Evolutionary conservation across 2,113 vertebrate genomes (phyloP).

Genomic region (Poeciliopsis prolifica): DNA sequence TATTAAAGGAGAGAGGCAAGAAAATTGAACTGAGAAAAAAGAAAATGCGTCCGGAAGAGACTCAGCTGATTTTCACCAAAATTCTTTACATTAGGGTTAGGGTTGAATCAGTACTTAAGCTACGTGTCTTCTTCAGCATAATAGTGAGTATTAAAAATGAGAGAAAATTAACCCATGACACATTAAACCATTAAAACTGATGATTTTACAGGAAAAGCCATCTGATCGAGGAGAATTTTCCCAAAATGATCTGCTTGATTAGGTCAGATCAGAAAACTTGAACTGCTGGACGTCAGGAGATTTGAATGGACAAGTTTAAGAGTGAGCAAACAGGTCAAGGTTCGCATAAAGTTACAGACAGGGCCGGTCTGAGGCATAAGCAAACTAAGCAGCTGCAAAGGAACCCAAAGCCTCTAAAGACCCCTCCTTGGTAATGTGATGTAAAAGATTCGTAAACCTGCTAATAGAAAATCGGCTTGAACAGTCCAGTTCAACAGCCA

Average conservation of each 20-base stretch:
- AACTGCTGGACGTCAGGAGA: constrained; percentile 43
- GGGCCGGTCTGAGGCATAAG: no score
- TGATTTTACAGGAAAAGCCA: neutral
- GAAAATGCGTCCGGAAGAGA: neutral
- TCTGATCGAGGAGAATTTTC: constrained; percentile 10
- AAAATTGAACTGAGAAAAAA: neutral
- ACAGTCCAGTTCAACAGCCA: no score
- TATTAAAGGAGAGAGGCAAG: neutral
- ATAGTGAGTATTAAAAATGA: neutral
- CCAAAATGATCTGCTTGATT: constrained; percentile 28
- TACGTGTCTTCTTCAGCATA: neutral
- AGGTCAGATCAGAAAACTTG: constrained; percentile 38
- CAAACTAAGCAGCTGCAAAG: no score
- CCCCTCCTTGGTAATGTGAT: no score
- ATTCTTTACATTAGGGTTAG: neutral
- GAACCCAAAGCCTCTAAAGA: no score
- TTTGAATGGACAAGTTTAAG: constrained; percentile 48
- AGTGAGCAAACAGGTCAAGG: constrained; percentile 18
- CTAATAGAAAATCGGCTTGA: no score
- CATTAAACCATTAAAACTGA: neutral
- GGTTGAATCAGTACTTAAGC: neutral
- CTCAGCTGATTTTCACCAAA: constrained; percentile 14
- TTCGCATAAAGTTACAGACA: neutral
- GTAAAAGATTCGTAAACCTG: no score
- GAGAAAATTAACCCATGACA: neutral